Evolutionary conservation across 2,888 invertebrate genomes (phyloP).

Genomic region (Drosophila testacea): DNA sequence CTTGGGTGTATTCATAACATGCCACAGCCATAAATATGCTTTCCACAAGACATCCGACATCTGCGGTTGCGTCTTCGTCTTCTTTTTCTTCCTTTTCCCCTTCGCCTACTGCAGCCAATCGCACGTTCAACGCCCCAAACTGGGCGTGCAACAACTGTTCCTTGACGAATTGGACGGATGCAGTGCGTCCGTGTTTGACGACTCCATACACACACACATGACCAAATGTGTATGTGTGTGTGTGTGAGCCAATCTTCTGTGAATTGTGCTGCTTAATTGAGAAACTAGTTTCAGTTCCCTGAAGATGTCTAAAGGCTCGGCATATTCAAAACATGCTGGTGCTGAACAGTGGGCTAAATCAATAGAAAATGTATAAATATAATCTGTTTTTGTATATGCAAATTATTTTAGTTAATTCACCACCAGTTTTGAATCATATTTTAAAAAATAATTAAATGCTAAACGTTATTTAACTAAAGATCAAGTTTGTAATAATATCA

Average conservation of each 20-base stretch:
- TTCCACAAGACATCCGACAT: slow-evolving; percentile 72
- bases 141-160: slow-evolving; percentile 72
- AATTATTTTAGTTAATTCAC: no score
- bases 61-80: slow-evolving; percentile 32
- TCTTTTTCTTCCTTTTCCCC: not conserved
- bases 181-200: slow-evolving; percentile 64
- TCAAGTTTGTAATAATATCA: no score
- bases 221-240: not conserved
- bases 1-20: slow-evolving; percentile 81
- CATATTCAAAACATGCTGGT: slow-evolving; percentile 20
- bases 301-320: slow-evolving; percentile 28
- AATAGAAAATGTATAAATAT: not conserved
- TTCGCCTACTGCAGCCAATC: slow-evolving; percentile 59
- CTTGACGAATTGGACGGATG: slow-evolving; percentile 81
- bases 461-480: no score
- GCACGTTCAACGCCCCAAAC: slow-evolving; percentile 60
- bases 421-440: no score
- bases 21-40: slow-evolving; percentile 79
- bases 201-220: slow-evolving; percentile 27
- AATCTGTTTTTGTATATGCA: no score
- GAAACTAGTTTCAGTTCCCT: slow-evolving; percentile 73
- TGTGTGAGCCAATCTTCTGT: slow-evolving; percentile 53
- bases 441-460: no score
- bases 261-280: slow-evolving; percentile 69
- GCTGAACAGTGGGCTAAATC: slow-evolving; percentile 36